Base-by-base conservation (phyloP, 2,888 invertebrate genomes). In the Timandra comae region DNA sequence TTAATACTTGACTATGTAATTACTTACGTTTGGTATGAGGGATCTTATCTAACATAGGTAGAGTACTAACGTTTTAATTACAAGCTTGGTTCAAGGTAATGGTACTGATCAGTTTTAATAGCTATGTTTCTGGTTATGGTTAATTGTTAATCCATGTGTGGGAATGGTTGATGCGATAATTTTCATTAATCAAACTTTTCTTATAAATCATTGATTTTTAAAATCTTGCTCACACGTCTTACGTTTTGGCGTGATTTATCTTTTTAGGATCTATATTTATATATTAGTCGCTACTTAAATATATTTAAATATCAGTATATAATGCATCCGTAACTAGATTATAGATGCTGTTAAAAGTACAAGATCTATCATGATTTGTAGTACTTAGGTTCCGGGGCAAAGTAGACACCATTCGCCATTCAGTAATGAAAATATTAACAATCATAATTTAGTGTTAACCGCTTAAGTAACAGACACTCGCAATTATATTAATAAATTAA, bases 181-280 rank as follows among this genome's bases (percentile, higher is more conserved):
- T 9, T 34, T 39, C 37, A 27, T 44, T 38, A 24, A n/a, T n/a
- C n/a, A n/a, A n/a, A n/a, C n/a, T n/a, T n/a, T n/a, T n/a, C n/a
- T n/a, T n/a, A n/a, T n/a, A n/a, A n/a, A n/a, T n/a, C n/a, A n/a
- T n/a, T n/a, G n/a, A n/a, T n/a, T n/a, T n/a, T n/a, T n/a, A n/a
- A n/a, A n/a, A 24, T 10, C 50, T 65, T 75, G 80, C 81, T 81
- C 81, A 80, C 71, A 71, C 71, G 76, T 82, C 81, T 82, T 82
- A 77, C 75, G 52, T 70, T 70, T 81, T 80, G 81, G 81, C 79
- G 81, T 81, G 77, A 78, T 64, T 35, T 48, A 41, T 55, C 41
- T 45, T 49, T 29, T 47, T 40, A 33, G n/a, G n/a, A n/a, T n/a
- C n/a, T n/a, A n/a, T n/a, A n/a, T n/a, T n/a, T n/a, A n/a, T n/a